Evolutionary conservation across 2,113 vertebrate genomes (phyloP).

Genomic region (Pseudolaguvia tuberculata): DNA sequence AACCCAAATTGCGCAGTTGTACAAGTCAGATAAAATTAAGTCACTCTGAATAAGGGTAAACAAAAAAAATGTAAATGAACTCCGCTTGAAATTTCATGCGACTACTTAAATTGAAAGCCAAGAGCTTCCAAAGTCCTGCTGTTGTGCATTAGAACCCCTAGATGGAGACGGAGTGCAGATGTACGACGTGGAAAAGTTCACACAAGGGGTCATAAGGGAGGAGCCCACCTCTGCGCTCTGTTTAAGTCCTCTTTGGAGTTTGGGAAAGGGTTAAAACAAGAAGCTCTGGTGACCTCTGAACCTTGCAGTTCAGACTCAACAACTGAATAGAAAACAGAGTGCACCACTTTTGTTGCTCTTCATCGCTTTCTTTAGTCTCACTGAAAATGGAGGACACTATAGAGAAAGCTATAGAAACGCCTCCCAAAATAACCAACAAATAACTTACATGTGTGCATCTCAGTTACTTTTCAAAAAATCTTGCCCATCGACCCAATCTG

Average conservation of each 20-base stretch:
- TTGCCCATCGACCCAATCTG: background rate
- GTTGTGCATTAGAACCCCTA: conserved; percentile 31
- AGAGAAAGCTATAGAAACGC: conserved; percentile 18
- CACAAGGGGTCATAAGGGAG: conserved; percentile 38
- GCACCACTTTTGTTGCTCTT: background rate
- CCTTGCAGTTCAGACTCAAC: conserved; percentile 30
- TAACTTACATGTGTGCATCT: background rate
- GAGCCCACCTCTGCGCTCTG: background rate
- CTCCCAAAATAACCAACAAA: background rate
- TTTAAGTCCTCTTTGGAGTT: conserved; percentile 1
- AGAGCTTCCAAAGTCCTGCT: background rate
- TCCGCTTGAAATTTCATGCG: conserved; percentile 1
- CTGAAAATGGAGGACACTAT: conserved; percentile 23
- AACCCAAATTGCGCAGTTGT: no score
- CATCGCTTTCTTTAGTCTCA: background rate
- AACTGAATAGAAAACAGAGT: conserved; percentile 21
- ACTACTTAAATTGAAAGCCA: conserved; percentile 7
- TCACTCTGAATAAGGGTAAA: no score
- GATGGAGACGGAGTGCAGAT: conserved; percentile 33
- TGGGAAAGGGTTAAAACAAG: conserved; percentile 39
- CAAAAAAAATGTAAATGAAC: no score
- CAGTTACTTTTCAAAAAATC: background rate
- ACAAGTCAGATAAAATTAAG: no score
- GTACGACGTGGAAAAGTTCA: conserved; percentile 34
- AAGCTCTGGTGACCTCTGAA: conserved; percentile 46